A percentile compares a stretch with the other conserved stretches of the same genome.
Conservation (phyloP, 1,140 invertebrate genomes). For the Drosophila carrolli region DNA sequence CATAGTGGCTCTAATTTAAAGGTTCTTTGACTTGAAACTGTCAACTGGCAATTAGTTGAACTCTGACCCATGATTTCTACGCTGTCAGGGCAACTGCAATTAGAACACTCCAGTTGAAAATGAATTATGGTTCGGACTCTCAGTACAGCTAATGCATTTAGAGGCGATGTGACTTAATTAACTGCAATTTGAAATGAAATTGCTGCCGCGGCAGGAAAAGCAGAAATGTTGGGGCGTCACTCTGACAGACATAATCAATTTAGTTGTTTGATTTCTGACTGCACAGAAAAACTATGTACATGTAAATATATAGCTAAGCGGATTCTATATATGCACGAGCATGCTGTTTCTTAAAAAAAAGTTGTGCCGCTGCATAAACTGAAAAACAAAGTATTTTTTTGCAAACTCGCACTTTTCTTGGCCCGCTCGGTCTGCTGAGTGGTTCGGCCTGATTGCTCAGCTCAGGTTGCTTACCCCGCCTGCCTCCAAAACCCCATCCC, state of each 20-base stretch:
- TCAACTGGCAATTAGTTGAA: constrained; percentile 70
- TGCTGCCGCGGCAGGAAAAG: constrained; percentile 17
- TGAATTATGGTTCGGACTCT: constrained; percentile 32
- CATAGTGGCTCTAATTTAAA: constrained; percentile 53
- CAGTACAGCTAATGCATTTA: constrained; percentile 42
- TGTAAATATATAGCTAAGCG: constrained; percentile 31
- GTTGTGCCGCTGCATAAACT: constrained; percentile 70
- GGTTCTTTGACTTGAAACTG: constrained; percentile 69
- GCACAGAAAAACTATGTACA: constrained; percentile 33
- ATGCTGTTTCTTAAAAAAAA: constrained; percentile 32
- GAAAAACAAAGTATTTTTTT: constrained; percentile 63
- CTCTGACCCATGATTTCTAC: constrained; percentile 53
- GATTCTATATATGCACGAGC: constrained; percentile 34
- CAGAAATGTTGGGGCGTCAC: constrained; percentile 11
- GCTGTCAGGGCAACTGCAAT: constrained; percentile 15
- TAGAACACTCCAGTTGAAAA: constrained; percentile 21
- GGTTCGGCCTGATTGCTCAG: constrained; percentile 72
- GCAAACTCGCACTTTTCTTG: constrained; percentile 27
- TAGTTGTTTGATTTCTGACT: constrained; percentile 76
- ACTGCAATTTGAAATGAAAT: constrained; percentile 56
- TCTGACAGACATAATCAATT: constrained; percentile 63
- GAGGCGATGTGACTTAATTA: constrained; percentile 61
- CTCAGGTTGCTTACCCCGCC: constrained; percentile 57
- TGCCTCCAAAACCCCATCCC: background rate
- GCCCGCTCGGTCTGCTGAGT: constrained; percentile 41